phyloP scores from a whole-genome alignment of 92 coral and sea anemone genomes.

The Isaurus tuberculatus region DNA sequence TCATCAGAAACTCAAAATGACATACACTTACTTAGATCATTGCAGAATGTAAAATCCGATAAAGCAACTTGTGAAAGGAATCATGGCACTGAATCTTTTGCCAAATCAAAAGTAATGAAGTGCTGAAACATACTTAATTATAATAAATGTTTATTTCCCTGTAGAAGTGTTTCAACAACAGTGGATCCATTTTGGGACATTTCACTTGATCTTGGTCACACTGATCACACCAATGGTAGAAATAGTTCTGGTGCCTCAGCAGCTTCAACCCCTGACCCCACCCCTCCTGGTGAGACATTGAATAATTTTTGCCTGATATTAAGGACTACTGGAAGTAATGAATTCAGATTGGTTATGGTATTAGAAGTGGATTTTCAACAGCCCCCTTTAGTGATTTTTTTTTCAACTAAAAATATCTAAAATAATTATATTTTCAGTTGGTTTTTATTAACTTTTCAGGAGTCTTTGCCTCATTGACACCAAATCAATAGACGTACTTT shows the following conservation, averaged over 20 bases:
- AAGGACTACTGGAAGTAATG: too few relatives aligned
- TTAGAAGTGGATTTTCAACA: too few relatives aligned
- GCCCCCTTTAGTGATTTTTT: background rate
- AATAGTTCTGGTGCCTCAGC: constrained; percentile 95
- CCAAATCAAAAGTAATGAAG: background rate
- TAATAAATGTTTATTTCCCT: background rate
- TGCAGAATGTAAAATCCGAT: too few relatives aligned
- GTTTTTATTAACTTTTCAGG: too few relatives aligned
- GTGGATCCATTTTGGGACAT: constrained; percentile 99
- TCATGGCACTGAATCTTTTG: background rate
- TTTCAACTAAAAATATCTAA: background rate
- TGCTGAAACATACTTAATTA: background rate
- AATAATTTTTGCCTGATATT: background rate
- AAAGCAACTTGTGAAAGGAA: too few relatives aligned
- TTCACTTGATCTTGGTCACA: constrained; percentile 93
- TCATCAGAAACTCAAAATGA: too few relatives aligned
- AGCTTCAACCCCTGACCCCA: constrained; percentile 94
- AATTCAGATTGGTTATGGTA: too few relatives aligned
- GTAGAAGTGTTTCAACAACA: constrained; percentile 91
- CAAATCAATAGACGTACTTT: too few relatives aligned
- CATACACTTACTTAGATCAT: too few relatives aligned
- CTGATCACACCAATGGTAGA: constrained; percentile 78
- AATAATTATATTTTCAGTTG: background rate
- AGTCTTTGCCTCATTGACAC: too few relatives aligned
- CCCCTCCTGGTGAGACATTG: constrained; percentile 70